phyloP scores from a whole-genome alignment of 2,113 vertebrate species.

The Delphinus delphis region DNA sequence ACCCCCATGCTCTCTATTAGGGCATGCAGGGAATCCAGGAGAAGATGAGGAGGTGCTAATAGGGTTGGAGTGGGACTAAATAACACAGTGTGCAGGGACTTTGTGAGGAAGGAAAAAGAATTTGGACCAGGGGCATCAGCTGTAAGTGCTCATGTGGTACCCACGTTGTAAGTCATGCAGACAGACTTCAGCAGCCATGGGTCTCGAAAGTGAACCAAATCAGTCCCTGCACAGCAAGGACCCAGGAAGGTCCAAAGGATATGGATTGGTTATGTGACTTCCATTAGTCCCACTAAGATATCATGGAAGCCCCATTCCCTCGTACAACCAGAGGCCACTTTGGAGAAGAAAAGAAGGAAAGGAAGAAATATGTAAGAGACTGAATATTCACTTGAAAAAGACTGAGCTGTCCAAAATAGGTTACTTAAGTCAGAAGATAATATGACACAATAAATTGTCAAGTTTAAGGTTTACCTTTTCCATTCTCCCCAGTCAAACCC shows the following conservation, averaged over 20 bases:
- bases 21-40: background rate
- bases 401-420: background rate
- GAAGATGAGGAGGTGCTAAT: background rate
- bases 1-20: background rate
- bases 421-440: background rate
- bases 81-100: background rate
- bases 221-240: background rate
- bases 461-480: background rate
- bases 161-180: background rate
- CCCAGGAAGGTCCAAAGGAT: background rate
- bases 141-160: background rate
- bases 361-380: background rate
- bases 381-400: constrained; percentile 1
- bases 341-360: background rate
- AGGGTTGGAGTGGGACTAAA: background rate
- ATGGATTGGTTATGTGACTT: background rate
- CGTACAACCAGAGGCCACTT: background rate
- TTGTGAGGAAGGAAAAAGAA: background rate
- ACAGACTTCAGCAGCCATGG: background rate
- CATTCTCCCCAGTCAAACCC: background rate
- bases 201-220: background rate
- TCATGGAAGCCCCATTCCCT: background rate
- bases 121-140: background rate
- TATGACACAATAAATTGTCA: background rate
- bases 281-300: background rate